These are phyloP conservation scores for Cheilosia variabilis DNA, from an alignment of 2,888 invertebrate species.

Conservation along the genomic window DNA sequence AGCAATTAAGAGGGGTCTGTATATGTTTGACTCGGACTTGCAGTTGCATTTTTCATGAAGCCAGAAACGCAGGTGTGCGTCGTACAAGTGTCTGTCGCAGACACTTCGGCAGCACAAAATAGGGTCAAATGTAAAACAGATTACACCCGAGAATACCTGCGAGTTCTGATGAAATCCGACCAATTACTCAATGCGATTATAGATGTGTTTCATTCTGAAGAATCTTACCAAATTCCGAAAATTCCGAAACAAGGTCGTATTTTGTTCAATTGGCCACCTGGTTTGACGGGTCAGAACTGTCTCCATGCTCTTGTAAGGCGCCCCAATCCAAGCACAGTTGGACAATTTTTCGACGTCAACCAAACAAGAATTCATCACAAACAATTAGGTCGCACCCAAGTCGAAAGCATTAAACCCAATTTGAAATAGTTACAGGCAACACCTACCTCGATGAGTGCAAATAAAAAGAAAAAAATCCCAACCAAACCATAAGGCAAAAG, in stretches of 20 bases:
- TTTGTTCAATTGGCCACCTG: too few species aligned
- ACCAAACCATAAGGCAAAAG: conserved; percentile 13
- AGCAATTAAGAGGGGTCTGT: conserved; percentile 51
- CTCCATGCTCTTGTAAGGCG: too few species aligned
- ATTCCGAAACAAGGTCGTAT: too few species aligned
- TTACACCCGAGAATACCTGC: background rate
- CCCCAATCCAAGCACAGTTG: too few species aligned
- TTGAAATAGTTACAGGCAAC: conserved; percentile 3
- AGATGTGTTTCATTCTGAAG: too few species aligned
- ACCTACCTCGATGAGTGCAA: background rate
- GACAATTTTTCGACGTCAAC: too few species aligned
- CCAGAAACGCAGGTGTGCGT: conserved; percentile 1
- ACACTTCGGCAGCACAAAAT: conserved; percentile 7
- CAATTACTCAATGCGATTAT: too few species aligned
- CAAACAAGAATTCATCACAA: conserved; percentile 16
- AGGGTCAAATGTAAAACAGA: conserved; percentile 19
- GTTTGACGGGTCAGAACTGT: too few species aligned
- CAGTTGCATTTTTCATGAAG: background rate
- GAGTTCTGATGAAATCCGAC: background rate
- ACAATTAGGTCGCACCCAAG: conserved; percentile 33
- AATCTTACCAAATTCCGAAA: too few species aligned
- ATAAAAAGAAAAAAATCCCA: background rate
- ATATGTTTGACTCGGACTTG: conserved; percentile 2
- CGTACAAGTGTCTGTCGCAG: background rate
- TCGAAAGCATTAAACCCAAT: background rate